A percentile compares a stretch with the other conserved stretches of the same genome.
These are phyloP conservation scores for Hylaeus volcanicus DNA, from an alignment of 1,140 invertebrate species.

Conservation along the genomic window DNA sequence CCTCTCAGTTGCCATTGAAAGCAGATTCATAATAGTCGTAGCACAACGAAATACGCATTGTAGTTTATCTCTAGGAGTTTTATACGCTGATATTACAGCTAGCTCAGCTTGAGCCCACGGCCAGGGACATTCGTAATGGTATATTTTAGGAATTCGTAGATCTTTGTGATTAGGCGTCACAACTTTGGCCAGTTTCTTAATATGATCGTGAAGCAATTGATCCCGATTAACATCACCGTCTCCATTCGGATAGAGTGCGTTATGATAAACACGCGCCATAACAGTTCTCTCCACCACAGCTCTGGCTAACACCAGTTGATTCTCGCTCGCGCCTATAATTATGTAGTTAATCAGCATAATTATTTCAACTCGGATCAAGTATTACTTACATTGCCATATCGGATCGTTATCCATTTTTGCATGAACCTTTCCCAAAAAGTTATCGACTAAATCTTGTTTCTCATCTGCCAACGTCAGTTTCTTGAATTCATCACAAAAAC, in stretches of 20 bases:
- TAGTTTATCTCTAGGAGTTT: constrained; percentile 97
- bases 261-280: constrained; percentile 94
- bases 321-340: constrained; percentile 83
- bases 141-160: constrained; percentile 90
- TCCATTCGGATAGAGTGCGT: constrained; percentile 97
- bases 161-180: constrained; percentile 92
- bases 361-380: not conserved
- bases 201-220: constrained; percentile 93
- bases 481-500: constrained; percentile 90
- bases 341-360: not conserved
- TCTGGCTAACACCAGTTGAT: constrained; percentile 86
- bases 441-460: constrained; percentile 88
- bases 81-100: constrained; percentile 95
- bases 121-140: constrained; percentile 96
- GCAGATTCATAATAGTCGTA: constrained; percentile 95
- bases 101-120: constrained; percentile 97
- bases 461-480: constrained; percentile 89
- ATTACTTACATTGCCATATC: constrained; percentile 85
- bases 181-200: constrained; percentile 89
- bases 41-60: constrained; percentile 91
- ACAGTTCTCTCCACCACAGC: constrained; percentile 90
- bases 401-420: constrained; percentile 85
- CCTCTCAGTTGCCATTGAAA: constrained; percentile 90
- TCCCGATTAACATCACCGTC: constrained; percentile 97
- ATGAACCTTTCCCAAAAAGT: constrained; percentile 82